Evolutionary conservation across 2,888 invertebrate genomes (phyloP).

Genomic region (Allolobophora icterica): DNA sequence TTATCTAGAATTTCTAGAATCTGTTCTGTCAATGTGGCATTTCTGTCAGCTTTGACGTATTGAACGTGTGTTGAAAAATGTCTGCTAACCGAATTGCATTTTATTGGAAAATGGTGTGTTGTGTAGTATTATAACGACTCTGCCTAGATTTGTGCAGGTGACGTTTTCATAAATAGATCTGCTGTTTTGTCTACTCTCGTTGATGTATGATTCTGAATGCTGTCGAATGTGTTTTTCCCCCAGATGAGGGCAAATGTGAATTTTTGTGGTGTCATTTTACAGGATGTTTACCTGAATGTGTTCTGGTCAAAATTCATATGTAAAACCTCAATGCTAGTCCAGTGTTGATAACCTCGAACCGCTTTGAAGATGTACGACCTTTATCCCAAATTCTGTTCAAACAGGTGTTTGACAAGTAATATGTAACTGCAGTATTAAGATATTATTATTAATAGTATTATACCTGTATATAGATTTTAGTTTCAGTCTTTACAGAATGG

Average conservation of each 20-base stretch:
- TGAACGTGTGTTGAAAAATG: background rate
- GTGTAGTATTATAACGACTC: too few relatives aligned
- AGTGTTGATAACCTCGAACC: background rate
- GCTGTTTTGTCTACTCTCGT: too few relatives aligned
- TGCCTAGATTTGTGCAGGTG: background rate
- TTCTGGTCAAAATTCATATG: background rate
- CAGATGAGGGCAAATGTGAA: background rate
- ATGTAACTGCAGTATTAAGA: constrained; percentile 8
- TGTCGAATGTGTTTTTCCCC: too few relatives aligned
- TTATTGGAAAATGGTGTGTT: too few relatives aligned
- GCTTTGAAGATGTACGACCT: background rate
- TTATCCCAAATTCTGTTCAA: background rate
- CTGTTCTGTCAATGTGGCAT: background rate
- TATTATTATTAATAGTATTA: background rate
- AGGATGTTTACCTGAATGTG: background rate
- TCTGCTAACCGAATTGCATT: background rate
- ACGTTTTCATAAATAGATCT: background rate
- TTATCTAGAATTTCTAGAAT: background rate
- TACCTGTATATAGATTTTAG: background rate
- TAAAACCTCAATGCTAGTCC: background rate
- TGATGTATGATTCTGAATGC: too few relatives aligned
- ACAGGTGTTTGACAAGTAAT: background rate
- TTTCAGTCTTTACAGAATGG: too few relatives aligned
- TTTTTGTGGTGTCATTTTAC: background rate
- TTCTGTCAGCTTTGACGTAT: background rate